Base-by-base conservation (phyloP, 2,113 vertebrate species). In the Cyanoderma ruficeps region DNA sequence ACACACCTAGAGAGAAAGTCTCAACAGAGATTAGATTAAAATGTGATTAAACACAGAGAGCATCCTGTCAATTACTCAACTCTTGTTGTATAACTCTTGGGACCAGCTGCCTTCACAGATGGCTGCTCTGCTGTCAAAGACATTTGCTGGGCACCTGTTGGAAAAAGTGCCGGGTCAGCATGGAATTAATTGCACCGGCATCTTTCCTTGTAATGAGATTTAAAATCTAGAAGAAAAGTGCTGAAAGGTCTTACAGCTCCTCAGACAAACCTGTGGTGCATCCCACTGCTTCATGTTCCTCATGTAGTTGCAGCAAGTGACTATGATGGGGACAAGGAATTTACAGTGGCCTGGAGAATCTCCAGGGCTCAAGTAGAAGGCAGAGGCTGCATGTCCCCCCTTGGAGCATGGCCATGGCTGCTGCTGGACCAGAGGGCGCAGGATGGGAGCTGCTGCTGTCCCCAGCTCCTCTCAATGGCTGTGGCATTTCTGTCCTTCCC, bases 51-150 rank as follows among this genome's bases (percentile, higher is more conserved):
- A 47, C 42, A 74, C 41, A 39, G 37, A 41, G 61, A 80, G 60
- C 47, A 89, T 94, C 95, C 93, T 92, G 90, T 69, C 79, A 92
- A 68, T 92, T 94, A 93, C 79, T 69, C 76, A 92, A 17, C 35
- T 68, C 42, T 42, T 60, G 80, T 42, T 60, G 80, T n/a, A 64
- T 97, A 97, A 97, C 91, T 13, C 52, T 65, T 0, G 4, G 50
- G 78, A 56, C 59, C 0, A 4, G 72, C 83, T 93, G 86, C 44
- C 47, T 78, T 94, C 91, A 91, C 95, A 90, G 95, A 56, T 84
- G 95, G 93, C 60, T 96, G 95, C 92, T 59, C 83, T 55, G 72
- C 92, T 96, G 93, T 89, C 94, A 95, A 42, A 97, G 44, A 16
- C 24, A 39, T 93, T 97, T 94, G 64, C 64, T 78, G 83, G 83